Evolutionary conservation across 30 jellyfish, hydroid and myxozoan species (phyloP), one percentile per base, ranked within the genome.

Genomic region (Aurelia sp.): DNA sequence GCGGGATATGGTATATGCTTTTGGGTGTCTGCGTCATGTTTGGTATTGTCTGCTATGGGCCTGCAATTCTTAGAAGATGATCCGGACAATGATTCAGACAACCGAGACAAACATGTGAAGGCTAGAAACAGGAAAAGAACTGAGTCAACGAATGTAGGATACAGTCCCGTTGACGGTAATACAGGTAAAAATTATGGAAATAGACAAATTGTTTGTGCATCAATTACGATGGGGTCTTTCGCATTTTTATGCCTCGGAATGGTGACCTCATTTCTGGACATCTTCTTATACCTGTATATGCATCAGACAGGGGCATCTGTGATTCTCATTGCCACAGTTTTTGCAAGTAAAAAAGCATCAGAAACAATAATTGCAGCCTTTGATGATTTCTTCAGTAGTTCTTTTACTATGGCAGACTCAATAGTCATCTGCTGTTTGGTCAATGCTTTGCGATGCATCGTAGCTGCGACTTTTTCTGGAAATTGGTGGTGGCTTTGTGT

Each of bases 381-480:
- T 18, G 48, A 20, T 66, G 20, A 66, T n/a, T 66, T 19, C 22
- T n/a, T 48, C n/a, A 16, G 16, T 16, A 44, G 15, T 44, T 7
- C 10, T 44, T 44, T 44, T 7, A 44, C 55, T 10, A 44, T 44
- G 5, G n/a, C 6, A 11, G 76, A 66, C 44, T 21, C 48, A 4
- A 27, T 66, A 27, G 76, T 66, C 21, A 66, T 66, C 12, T 66
- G 20, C 48, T 7, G 53, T 21, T 19, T 27, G 20, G 44, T 66
- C 35, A 66, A 66, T 66, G 48, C n/a, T 21, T 66, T 48, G 12
- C 76, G 76, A 66, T 66, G 76, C 76, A 55, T 66, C 76, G 8
- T 66, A 16, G 76, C 76, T 21, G 35, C 48, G 17, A 19, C 20
- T 6, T 4, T 48, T 4, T 16, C 76, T 16, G 76, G 48, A 6